phyloP scores from a whole-genome alignment of 2,113 vertebrate species.

The Reinhardtius hippoglossoides region DNA sequence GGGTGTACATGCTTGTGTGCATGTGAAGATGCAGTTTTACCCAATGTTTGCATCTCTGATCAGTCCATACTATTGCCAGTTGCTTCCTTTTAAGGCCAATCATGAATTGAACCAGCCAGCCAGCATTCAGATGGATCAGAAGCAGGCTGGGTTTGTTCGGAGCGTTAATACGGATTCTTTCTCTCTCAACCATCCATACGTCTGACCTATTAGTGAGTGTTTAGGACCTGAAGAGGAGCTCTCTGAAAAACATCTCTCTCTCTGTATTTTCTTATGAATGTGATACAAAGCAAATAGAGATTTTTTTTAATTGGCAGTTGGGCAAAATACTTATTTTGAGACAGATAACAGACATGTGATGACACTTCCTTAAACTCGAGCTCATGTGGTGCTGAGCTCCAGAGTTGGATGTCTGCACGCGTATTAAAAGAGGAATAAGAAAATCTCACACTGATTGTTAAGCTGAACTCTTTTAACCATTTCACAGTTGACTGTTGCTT shows the following conservation, averaged over 20 bases:
- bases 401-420: background rate
- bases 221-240: background rate
- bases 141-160: background rate
- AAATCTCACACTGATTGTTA: background rate
- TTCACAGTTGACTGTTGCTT: background rate
- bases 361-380: slow-evolving; percentile 41
- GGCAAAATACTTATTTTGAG: slow-evolving; percentile 18
- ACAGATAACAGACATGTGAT: slow-evolving; percentile 29
- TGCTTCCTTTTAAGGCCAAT: slow-evolving; percentile 64
- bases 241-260: background rate
- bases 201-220: slow-evolving; percentile 24
- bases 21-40: background rate
- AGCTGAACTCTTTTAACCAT: background rate
- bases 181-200: slow-evolving; percentile 22
- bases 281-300: slow-evolving; percentile 5
- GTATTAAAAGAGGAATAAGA: slow-evolving; percentile 30
- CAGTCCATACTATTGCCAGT: slow-evolving; percentile 45
- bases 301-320: slow-evolving; percentile 11
- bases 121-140: slow-evolving; percentile 25
- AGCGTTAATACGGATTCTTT: slow-evolving; percentile 21
- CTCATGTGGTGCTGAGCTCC: background rate
- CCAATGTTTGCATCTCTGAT: slow-evolving; percentile 35
- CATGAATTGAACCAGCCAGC: slow-evolving; percentile 9
- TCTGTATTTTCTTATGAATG: slow-evolving; percentile 36
- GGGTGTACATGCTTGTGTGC: background rate